phyloP scores from a whole-genome alignment of 1,140 invertebrate genomes.

The Drosophila rhopaloa region DNA sequence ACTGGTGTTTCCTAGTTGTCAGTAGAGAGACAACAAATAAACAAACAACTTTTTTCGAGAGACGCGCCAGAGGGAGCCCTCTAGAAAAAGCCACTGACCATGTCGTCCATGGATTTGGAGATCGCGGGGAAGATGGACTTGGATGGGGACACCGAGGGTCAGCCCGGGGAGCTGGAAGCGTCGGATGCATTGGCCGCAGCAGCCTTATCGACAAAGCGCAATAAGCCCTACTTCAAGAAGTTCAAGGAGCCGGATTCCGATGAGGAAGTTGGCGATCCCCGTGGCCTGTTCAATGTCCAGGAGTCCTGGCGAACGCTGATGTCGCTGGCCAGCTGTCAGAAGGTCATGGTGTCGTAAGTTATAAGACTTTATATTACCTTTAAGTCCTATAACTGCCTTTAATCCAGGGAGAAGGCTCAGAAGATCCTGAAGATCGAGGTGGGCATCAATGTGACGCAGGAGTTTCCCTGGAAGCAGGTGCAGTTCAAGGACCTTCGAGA shows the following conservation, averaged over 20 bases:
- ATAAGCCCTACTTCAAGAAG: slow-evolving; percentile 57
- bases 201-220: not conserved
- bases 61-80: not conserved
- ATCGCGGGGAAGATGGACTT: not conserved
- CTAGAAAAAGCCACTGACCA: not conserved
- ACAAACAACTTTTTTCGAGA: slow-evolving; percentile 1
- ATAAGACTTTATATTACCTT: no score
- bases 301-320: slow-evolving; percentile 74
- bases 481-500: slow-evolving; percentile 88
- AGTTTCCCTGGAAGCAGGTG: slow-evolving; percentile 90
- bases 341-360: slow-evolving; percentile 74
- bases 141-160: not conserved
- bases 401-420: slow-evolving; percentile 67
- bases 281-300: slow-evolving; percentile 55
- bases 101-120: slow-evolving; percentile 1
- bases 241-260: slow-evolving; percentile 63
- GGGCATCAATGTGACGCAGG: slow-evolving; percentile 87
- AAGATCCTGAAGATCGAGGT: slow-evolving; percentile 85
- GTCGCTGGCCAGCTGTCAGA: slow-evolving; percentile 57
- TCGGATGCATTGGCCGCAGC: not conserved
- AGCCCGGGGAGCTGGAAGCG: not conserved
- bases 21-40: slow-evolving; percentile 15
- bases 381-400: not conserved
- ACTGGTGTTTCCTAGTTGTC: slow-evolving; percentile 13
- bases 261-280: slow-evolving; percentile 49